These are phyloP conservation scores for Spheniscus humboldti DNA, from an alignment of 2,797 vertebrate species.

Conservation along the genomic window DNA sequence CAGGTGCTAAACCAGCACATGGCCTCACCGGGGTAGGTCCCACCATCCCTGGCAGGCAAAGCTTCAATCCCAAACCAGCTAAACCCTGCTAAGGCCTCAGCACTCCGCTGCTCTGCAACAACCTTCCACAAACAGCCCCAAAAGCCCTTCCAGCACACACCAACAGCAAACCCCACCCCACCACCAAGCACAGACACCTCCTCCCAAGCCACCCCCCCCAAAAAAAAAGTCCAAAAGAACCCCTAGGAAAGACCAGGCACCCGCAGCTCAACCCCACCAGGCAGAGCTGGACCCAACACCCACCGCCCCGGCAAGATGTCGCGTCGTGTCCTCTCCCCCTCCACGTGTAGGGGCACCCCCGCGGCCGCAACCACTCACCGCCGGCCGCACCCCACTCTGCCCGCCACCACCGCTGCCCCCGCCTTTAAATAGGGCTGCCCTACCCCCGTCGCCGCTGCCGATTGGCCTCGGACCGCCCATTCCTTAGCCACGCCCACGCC, in stretches of 20 bases:
- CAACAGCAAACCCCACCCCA: too few species aligned
- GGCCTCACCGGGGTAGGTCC: background rate
- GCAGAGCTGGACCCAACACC: accelerated
- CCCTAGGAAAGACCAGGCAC: accelerated
- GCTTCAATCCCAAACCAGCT: background rate
- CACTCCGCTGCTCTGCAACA: background rate
- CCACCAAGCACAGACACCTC: too few species aligned
- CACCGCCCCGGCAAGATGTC: accelerated
- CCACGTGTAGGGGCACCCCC: accelerated
- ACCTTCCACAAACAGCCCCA: background rate
- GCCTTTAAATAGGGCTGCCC: background rate
- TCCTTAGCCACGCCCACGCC: background rate
- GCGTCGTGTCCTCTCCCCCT: too few species aligned
- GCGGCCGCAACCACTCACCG: accelerated
- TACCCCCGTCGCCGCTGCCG: background rate
- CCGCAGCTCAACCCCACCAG: accelerated
- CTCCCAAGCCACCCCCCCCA: background rate
- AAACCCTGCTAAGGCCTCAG: background rate
- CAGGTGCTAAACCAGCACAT: background rate
- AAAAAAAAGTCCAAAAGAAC: accelerated
- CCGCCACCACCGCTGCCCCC: background rate
- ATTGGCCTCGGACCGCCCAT: background rate
- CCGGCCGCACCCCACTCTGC: background rate
- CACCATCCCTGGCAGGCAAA: accelerated
- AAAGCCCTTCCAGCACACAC: background rate